phyloP scores from a whole-genome alignment of 37 sponge, comb jelly and placozoan species.

The Crambe crambe region DNA sequence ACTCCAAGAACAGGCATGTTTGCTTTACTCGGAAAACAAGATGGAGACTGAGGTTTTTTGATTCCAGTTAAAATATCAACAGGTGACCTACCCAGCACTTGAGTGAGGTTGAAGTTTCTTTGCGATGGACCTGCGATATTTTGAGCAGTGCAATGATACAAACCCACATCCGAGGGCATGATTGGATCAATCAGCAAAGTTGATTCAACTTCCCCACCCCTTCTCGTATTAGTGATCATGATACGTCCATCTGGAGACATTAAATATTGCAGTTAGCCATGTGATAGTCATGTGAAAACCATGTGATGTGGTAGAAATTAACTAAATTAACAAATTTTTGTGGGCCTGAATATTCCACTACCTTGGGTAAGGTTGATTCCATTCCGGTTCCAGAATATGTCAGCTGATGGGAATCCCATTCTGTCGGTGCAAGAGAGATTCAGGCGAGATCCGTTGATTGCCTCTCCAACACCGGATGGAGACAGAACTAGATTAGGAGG shows the following conservation, averaged over 20 bases:
- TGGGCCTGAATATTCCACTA: too few species aligned
- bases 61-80: too few species aligned
- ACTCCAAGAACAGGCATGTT: too few species aligned
- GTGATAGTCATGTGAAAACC: background rate
- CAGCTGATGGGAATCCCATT: background rate
- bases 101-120: background rate
- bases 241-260: background rate
- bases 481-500: background rate
- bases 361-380: background rate
- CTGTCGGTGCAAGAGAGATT: constrained; percentile 1
- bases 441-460: background rate
- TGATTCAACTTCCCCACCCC: background rate
- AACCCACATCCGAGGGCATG: background rate
- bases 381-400: background rate
- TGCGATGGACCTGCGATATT: background rate
- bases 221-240: background rate
- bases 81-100: too few species aligned
- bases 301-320: background rate
- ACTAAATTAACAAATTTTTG: background rate
- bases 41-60: too few species aligned
- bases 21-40: too few species aligned
- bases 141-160: background rate
- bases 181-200: background rate
- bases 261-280: background rate
- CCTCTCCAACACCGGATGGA: background rate